Evolutionary conservation across 2,797 vertebrate species (phyloP), one percentile per base, ranked within the genome.

Genomic region (Aulostomus chinensis): DNA sequence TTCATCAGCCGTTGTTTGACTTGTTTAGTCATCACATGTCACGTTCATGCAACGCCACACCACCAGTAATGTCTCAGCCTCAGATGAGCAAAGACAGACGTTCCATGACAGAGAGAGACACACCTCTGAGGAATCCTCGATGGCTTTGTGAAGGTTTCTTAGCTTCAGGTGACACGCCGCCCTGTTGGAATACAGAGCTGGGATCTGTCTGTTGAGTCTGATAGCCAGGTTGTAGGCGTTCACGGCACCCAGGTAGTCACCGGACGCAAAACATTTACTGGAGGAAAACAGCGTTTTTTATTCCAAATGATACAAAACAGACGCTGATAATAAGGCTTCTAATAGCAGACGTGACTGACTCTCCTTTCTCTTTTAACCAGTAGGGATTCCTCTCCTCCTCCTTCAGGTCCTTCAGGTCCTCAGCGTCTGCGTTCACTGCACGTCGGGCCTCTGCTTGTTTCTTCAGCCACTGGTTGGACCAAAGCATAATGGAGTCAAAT

Each of bases 101-200:
- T 9, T 11, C 11, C 2, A 2, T 11, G 5, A 41, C 18, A 33
- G 11, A 10, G 22, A 35, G 13, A 13, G 11, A 31, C 64, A 26
- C 83, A 98, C 96, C 94, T 92, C 90, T 31, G 95, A 96, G 34
- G 93, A 92, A 72, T 98, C 96, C 68, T 96, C 91, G 1, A 98
- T 76, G 48, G 94, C 92, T 84, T 96, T 98, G 83, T 98, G 95
- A 11, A 98, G 83, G 50, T 98, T 96, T 38, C 89, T 90, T 41
- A 98, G 68, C 80, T 96, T 95, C 21, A 99, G 91, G 61, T 98
- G 96, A 81, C 95, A 97, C 7, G 95, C 97, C 22, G 96, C 94
- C 41, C 97, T 92, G 82, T 99, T 98, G 38, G 96, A 91, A 57
- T 90, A 96, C 9, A 98, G 67, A 0, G 89, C 69, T 4, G 95